Evolutionary conservation across 2,113 vertebrate species (phyloP).

Genomic region (Cacatua alba): DNA sequence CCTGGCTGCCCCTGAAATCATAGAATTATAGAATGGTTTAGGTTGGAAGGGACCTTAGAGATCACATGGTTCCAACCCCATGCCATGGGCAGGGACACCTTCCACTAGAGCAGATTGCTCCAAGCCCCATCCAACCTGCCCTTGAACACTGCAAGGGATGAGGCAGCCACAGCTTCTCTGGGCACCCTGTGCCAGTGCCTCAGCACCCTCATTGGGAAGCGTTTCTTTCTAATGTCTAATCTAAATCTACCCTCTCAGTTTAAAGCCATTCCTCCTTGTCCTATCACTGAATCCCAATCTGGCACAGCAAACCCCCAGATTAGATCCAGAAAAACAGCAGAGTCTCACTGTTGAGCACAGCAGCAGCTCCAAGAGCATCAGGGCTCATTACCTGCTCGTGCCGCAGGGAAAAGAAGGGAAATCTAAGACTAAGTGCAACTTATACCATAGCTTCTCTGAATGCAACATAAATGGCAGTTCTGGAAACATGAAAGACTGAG

Average conservation of each 20-base stretch:
- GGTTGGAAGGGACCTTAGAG: not conserved
- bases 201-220: not conserved
- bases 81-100: not conserved
- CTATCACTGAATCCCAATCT: not conserved
- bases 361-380: accelerated
- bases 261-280: not conserved
- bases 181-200: not conserved
- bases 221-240: not conserved
- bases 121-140: not conserved
- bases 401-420: not conserved
- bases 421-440: not conserved
- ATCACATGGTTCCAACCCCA: not conserved
- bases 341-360: not conserved
- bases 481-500: not conserved
- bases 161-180: not conserved
- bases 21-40: not conserved
- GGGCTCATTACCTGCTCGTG: not conserved
- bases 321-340: not conserved
- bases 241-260: not conserved
- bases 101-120: not conserved
- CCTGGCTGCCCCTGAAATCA: not conserved
- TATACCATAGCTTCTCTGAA: not conserved
- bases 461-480: not conserved
- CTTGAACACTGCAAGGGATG: not conserved
- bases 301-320: not conserved